These are phyloP conservation scores for Australoheros facetus DNA, from an alignment of 2,797 vertebrate genomes.

Conservation along the genomic window DNA sequence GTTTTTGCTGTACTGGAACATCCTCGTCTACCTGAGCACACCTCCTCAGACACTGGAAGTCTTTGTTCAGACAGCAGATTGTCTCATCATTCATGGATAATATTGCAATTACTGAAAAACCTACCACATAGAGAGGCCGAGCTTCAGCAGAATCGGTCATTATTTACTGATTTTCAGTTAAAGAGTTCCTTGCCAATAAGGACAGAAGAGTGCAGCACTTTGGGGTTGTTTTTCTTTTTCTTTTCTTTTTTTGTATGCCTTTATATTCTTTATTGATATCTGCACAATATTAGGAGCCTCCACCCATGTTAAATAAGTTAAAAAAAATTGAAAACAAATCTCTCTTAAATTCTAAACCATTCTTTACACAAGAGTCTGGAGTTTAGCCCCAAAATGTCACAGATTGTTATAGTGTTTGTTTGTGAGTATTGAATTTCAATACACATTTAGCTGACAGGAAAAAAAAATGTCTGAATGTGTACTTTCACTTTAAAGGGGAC, in stretches of 20 bases:
- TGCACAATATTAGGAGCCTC: background rate
- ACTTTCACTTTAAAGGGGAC: background rate
- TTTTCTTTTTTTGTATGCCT: background rate
- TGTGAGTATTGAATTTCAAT: background rate
- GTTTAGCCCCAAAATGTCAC: background rate
- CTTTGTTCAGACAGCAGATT: slow-evolving; percentile 23
- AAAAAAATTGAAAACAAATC: background rate
- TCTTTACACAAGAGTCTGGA: background rate
- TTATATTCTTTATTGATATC: background rate
- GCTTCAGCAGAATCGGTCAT: background rate
- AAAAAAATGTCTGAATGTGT: background rate
- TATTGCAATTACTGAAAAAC: slow-evolving; percentile 26
- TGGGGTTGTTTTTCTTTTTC: background rate
- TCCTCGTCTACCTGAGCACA: slow-evolving; percentile 46
- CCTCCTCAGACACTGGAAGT: slow-evolving; percentile 14
- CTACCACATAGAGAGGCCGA: background rate
- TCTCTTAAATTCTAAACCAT: background rate
- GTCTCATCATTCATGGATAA: slow-evolving; percentile 32
- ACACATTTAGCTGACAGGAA: background rate
- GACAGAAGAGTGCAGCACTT: background rate
- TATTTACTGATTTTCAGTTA: background rate
- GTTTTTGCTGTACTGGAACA: slow-evolving; percentile 34
- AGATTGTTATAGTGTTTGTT: background rate
- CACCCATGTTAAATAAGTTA: too few relatives aligned
- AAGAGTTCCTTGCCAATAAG: background rate